Base-by-base conservation (phyloP, 2,797 vertebrate genomes). In the Enteromius anoplus region DNA sequence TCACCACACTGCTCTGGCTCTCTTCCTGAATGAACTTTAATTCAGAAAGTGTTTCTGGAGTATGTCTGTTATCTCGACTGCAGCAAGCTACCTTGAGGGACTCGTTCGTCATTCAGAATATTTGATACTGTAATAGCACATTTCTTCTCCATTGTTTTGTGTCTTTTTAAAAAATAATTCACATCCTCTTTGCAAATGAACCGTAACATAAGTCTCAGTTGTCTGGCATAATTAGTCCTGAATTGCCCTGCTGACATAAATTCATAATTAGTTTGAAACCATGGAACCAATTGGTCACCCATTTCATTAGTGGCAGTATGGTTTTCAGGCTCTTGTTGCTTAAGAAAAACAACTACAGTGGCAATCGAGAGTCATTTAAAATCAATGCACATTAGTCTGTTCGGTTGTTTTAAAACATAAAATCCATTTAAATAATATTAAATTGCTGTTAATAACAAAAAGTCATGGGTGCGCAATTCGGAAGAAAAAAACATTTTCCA, bases 61-160 rank as follows among this genome's bases (percentile, higher is more conserved):
- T 29, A 83, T 78, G 60, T 68, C 49, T 66, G 68, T 85, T 85
- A 86, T 82, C 83, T 86, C 62, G 12, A 42, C 64, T 68, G 49
- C 70, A 75, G 78, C 70, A 75, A 75, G 47, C 73, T 62, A 76
- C 75, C 68, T 86, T 53, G 21, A 81, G 77, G 58, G 82, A 71
- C 34, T 80, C 23, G 6, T 72, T 81, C 12, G 3, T 49, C 40
- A 23, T 53, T 62, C 55, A 15, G 12, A n/a, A 65, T 65, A 40
- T 73, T 73, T 81, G 7, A 23, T 37, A 26, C 26, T 26, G 26
- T 26, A 47, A 62, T 17, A 15, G 11, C 40, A 42, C 42, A 49
- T 62, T 68, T 83, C 14, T 26, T 34, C 21, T 49, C 14, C 8
- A 15, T 75, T 76, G n/a, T 60, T 75, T 58, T 75, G 21, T n/a